Conservation (phyloP, 2,797 vertebrate species). For the Calcarius lapponicus region DNA sequence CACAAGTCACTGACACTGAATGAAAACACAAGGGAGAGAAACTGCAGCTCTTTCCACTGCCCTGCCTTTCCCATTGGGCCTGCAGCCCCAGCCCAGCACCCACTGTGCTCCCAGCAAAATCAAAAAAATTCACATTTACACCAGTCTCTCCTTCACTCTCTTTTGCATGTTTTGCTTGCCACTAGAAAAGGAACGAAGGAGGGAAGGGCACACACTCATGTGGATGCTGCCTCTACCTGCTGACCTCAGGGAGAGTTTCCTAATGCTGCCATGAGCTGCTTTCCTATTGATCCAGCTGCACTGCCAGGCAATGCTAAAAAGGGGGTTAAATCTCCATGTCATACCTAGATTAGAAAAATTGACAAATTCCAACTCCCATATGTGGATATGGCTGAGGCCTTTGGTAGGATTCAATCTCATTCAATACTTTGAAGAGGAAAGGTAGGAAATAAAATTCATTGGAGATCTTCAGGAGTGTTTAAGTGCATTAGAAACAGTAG, state of each 20-base stretch:
- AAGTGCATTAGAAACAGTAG: not conserved
- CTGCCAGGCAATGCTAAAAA: not conserved
- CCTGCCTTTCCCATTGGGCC: not conserved
- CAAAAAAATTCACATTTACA: not conserved
- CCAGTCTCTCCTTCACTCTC: not conserved
- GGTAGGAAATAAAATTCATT: not conserved
- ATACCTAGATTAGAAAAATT: not conserved
- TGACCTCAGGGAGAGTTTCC: not conserved
- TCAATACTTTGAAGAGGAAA: not conserved
- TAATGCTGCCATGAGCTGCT: not conserved
- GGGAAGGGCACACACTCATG: not conserved
- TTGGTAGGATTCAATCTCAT: not conserved
- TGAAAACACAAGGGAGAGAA: not conserved
- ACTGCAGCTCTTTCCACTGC: not conserved
- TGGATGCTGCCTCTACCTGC: fast-evolving
- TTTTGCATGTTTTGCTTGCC: not conserved
- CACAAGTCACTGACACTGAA: not conserved
- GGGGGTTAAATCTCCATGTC: not conserved
- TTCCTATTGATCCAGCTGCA: not conserved
- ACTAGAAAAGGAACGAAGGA: not conserved
- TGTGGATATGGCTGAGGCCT: not conserved
- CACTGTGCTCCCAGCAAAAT: not conserved
- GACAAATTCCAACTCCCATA: not conserved
- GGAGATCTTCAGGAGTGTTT: not conserved
- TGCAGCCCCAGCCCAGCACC: not conserved